Evolutionary conservation across 2,888 invertebrate species (phyloP).

Genomic region (Sarcophaga caerulescens): DNA sequence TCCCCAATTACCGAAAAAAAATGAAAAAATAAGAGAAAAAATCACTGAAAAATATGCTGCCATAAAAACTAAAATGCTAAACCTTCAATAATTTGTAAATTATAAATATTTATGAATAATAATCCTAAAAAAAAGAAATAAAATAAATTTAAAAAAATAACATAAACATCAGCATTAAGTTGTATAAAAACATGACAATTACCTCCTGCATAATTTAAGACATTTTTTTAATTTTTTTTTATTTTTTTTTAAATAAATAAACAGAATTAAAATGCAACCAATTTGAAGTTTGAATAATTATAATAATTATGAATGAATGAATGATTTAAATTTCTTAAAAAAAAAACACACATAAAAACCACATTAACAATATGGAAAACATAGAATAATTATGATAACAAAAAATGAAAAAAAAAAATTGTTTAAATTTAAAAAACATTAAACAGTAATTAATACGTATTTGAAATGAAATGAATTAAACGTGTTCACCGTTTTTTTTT

Average conservation of each 20-base stretch:
- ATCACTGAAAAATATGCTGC: no score
- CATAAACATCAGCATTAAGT: background rate
- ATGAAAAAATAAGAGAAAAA: no score
- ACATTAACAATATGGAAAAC: constrained; percentile 54
- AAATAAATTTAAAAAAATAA: no score
- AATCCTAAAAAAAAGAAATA: no score
- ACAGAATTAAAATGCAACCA: constrained; percentile 25
- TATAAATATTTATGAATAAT: constrained; percentile 32
- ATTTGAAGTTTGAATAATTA: constrained; percentile 6
- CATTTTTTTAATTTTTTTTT: background rate
- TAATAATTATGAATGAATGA: constrained; percentile 23
- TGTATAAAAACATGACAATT: constrained; percentile 28
- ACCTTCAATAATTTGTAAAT: constrained; percentile 14
- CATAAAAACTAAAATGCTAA: background rate
- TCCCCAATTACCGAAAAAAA: background rate
- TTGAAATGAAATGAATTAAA: constrained; percentile 60
- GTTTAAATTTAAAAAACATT: background rate
- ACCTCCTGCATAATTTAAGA: constrained; percentile 31
- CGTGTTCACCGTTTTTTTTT: background rate
- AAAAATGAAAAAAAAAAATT: constrained; percentile 10
- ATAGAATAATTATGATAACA: constrained; percentile 38
- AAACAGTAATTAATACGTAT: constrained; percentile 52
- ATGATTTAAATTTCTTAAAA: constrained; percentile 9
- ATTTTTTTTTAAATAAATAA: background rate
- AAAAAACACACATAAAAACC: constrained; percentile 34